These are phyloP conservation scores for Nibea albiflora DNA, from an alignment of 2,113 vertebrate genomes.

Conservation along the genomic window DNA sequence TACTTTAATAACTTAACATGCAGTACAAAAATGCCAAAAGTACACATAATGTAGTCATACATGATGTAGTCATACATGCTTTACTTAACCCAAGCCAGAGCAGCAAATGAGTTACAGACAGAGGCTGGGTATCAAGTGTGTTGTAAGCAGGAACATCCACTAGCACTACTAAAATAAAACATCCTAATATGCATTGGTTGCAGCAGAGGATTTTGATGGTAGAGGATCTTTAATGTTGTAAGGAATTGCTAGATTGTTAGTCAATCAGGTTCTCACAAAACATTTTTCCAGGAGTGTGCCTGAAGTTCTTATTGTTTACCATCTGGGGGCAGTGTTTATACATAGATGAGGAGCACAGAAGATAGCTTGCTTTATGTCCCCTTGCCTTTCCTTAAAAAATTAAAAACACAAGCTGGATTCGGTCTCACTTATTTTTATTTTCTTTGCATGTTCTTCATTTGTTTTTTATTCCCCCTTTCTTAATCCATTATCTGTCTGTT, in stretches of 20 bases:
- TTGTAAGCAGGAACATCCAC: not conserved
- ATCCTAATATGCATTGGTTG: not conserved
- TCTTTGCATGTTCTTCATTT: conserved; percentile 27
- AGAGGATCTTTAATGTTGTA: too few relatives aligned
- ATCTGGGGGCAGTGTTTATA: conserved; percentile 70
- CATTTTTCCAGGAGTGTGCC: not conserved
- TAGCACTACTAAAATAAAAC: not conserved
- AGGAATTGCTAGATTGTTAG: not conserved
- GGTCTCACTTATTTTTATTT: conserved; percentile 20
- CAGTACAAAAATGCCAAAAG: not conserved
- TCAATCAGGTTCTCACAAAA: not conserved
- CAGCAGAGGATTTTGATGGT: not conserved
- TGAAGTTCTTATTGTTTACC: conserved; percentile 41
- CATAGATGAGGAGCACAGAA: conserved; percentile 33
- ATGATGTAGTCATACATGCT: not conserved
- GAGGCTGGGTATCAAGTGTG: not conserved
- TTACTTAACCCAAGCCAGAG: not conserved
- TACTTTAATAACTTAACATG: not conserved
- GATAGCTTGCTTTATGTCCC: not conserved
- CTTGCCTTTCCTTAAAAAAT: conserved; percentile 36
- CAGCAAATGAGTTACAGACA: not conserved
- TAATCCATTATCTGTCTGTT: conserved; percentile 28
- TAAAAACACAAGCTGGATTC: conserved; percentile 19
- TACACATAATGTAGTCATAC: not conserved
- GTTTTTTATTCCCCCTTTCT: conserved; percentile 22